These are phyloP conservation scores for Xylophagus ater DNA, from an alignment of 2,888 invertebrate species.

Conservation along the genomic window DNA sequence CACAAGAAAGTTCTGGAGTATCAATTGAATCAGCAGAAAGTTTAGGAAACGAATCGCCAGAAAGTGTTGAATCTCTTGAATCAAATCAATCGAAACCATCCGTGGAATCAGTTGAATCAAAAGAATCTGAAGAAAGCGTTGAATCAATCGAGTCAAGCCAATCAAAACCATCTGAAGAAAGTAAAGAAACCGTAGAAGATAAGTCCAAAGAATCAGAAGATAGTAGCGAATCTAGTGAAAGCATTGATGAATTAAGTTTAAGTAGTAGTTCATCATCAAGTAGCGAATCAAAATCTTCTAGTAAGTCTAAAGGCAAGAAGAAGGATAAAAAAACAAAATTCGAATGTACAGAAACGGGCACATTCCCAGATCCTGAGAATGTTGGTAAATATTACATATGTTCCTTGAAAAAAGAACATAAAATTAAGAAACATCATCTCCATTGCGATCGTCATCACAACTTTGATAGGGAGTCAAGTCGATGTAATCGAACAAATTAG, in stretches of 20 bases:
- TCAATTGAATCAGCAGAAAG: constrained; percentile 7
- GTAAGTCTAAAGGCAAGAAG: too few species aligned
- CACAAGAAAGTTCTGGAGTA: background rate
- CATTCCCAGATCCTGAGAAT: constrained; percentile 16
- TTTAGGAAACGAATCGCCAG: constrained; percentile 4
- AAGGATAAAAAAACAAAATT: constrained; percentile 9
- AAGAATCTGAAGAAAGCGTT: background rate
- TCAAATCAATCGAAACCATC: too few species aligned
- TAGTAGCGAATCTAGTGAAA: background rate
- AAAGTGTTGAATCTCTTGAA: constrained; percentile 2
- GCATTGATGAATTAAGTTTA: background rate
- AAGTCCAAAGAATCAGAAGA: constrained; percentile 1
- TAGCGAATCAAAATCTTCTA: too few species aligned
- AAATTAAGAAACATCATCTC: constrained; percentile 11
- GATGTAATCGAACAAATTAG: too few species aligned
- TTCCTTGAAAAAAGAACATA: constrained; percentile 9
- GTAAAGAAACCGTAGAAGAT: constrained; percentile 8
- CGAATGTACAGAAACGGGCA: constrained; percentile 16
- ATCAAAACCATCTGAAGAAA: background rate
- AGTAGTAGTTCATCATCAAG: background rate
- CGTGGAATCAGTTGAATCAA: background rate
- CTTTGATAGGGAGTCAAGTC: constrained; percentile 11
- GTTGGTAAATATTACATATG: constrained; percentile 21
- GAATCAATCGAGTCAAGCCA: background rate
- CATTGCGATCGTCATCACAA: constrained; percentile 15